Percentiles rank a stretch among this genome's conserved stretches.
These are phyloP conservation scores for Hyperoodon ampullatus DNA, from an alignment of 2,113 vertebrate genomes.

Conservation along the genomic window DNA sequence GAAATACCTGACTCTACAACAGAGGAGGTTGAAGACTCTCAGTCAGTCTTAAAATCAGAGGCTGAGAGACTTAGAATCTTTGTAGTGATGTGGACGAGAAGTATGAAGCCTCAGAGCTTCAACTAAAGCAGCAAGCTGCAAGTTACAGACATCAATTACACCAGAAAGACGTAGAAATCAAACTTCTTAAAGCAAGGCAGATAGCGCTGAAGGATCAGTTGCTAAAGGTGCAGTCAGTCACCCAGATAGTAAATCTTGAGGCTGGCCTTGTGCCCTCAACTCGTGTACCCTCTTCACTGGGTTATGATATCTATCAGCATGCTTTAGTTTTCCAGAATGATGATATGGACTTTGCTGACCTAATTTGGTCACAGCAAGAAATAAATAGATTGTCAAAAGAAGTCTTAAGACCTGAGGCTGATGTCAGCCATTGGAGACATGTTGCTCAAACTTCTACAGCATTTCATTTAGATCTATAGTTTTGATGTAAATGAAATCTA, in stretches of 20 bases:
- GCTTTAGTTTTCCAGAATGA: slow-evolving; percentile 88
- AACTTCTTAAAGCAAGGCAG: slow-evolving; percentile 92
- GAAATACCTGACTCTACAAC: slow-evolving; percentile 88
- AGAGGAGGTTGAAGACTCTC: slow-evolving; percentile 86
- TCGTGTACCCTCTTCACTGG: slow-evolving; percentile 80
- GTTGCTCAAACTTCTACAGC: slow-evolving; percentile 87
- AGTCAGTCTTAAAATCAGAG: slow-evolving; percentile 88
- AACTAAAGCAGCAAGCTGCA: slow-evolving; percentile 88
- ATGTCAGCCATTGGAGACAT: slow-evolving; percentile 89
- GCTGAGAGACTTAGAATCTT: slow-evolving; percentile 89
- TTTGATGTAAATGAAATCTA: slow-evolving; percentile 88
- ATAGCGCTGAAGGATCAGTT: slow-evolving; percentile 89
- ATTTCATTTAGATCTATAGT: slow-evolving; percentile 61
- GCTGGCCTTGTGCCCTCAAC: slow-evolving; percentile 80
- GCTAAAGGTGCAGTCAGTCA: slow-evolving; percentile 87
- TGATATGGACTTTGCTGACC: slow-evolving; percentile 90
- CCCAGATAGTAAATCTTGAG: slow-evolving; percentile 79
- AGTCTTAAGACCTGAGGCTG: slow-evolving; percentile 87
- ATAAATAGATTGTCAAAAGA: slow-evolving; percentile 92
- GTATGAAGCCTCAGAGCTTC: slow-evolving; percentile 91
- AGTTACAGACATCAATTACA: slow-evolving; percentile 90
- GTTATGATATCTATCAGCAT: slow-evolving; percentile 78
- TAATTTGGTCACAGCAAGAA: slow-evolving; percentile 93
- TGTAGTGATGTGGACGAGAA: slow-evolving; percentile 91
- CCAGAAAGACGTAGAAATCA: slow-evolving; percentile 94